Base-by-base conservation (phyloP, 2,797 vertebrate genomes). In the Catharus ustulatus region DNA sequence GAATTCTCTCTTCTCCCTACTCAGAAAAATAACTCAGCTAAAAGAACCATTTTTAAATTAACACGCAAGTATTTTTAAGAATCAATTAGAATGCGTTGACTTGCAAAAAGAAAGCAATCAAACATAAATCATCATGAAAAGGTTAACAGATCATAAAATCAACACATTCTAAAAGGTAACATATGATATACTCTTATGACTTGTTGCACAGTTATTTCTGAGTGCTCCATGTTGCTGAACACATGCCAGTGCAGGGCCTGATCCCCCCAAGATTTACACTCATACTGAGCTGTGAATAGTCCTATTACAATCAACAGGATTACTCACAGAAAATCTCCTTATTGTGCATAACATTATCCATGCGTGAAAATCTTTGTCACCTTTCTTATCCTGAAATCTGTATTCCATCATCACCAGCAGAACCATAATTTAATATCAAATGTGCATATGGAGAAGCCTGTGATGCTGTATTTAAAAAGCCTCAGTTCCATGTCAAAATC, bases 301-400 rank as follows among this genome's bases (percentile, higher is more conserved):
- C 94, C 84, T 92, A 85, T 93, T 94, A 95, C 84, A 93, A 94
- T 78, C 89, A 94, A 87, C 79, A 66, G 79, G 84, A 96, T 91
- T 96, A 92, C 83, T 86, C 84, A 52, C 32, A 49, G 82, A 87
- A 91, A 89, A 89, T 92, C 91, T 92, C 87, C 76, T 95, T 96
- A 95, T 86, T 5, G 0, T 81, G 92, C 93, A 87, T 52, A 90
- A 95, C 96, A 89, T 94, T 94, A 93, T 42, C 74, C 79, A 62
- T 20, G 79, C 1, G 0, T 58, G 72, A 95, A 95, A 84, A 94
- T 75, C 84, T 89, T 55, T 66, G 69, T 84, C 82, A 92, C 83
- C 51, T 85, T 95, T 87, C 76, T 81, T 83, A 75, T 80, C 55
- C 66, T 89, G 64, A 95, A 95, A 88, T 84, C 81, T 68, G 49